phyloP scores from a whole-genome alignment of 2,888 invertebrate genomes.

The Rhyacophila evoluta region DNA sequence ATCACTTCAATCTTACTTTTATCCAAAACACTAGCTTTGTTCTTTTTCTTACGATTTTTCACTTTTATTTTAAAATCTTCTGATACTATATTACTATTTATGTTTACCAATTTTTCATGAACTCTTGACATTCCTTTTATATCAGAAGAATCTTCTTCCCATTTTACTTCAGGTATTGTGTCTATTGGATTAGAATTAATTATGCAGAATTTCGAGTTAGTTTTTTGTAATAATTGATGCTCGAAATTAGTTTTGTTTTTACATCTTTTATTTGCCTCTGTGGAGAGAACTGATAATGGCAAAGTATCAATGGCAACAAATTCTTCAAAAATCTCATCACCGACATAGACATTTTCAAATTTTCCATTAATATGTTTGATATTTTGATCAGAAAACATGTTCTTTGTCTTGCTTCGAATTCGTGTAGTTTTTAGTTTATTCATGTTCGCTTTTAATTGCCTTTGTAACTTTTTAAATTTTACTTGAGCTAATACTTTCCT shows the following conservation, averaged over 20 bases:
- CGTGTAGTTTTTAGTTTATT: not conserved
- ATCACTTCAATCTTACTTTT: not conserved
- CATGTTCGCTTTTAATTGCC: not conserved
- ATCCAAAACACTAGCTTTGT: not conserved
- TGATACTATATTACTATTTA: not conserved
- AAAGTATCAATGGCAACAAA: not conserved
- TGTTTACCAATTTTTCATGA: not conserved
- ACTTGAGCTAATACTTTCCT: not conserved
- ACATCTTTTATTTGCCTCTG: not conserved
- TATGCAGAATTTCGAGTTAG: not conserved
- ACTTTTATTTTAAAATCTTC: not conserved
- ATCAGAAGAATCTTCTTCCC: not conserved
- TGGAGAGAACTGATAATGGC: not conserved
- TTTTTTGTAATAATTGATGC: not conserved
- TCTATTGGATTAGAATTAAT: not conserved
- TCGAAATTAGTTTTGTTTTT: not conserved
- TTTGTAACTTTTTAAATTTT: not conserved
- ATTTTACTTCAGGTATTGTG: not conserved
- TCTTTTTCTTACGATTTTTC: not conserved
- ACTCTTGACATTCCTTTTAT: not conserved
- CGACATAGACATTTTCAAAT: not conserved
- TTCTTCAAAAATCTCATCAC: not conserved
- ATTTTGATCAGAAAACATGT: not conserved
- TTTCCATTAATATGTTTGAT: not conserved
- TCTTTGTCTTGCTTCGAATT: not conserved